Conservation (phyloP, 30 jellyfish, hydroid and myxozoan species). For the Haliclystus octoradiatus region DNA sequence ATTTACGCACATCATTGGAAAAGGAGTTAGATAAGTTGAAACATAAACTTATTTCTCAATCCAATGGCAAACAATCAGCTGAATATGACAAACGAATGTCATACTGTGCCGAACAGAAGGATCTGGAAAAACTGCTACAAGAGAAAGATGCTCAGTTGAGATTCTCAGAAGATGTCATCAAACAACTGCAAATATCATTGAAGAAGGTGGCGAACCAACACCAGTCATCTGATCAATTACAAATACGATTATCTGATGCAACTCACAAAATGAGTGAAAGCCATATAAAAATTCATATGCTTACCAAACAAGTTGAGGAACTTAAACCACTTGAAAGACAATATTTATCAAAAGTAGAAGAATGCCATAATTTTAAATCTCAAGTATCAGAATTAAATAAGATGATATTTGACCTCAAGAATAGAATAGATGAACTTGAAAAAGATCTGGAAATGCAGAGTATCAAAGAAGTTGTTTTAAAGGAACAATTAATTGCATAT, state of each 20-base stretch:
- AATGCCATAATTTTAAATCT: constrained; percentile 48
- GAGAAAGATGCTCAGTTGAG: constrained; percentile 82
- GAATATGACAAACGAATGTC: constrained; percentile 15
- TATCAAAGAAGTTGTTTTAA: constrained; percentile 85
- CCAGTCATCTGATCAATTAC: constrained; percentile 75
- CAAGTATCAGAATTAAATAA: constrained; percentile 37
- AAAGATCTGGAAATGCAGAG: constrained; percentile 73
- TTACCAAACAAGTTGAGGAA: constrained; percentile 82
- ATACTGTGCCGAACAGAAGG: constrained; percentile 81
- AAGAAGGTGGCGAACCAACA: constrained; percentile 59
- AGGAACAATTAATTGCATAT: constrained; percentile 73
- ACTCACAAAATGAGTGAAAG: constrained; percentile 96
- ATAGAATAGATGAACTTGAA: constrained; percentile 37
- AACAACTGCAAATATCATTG: constrained; percentile 55
- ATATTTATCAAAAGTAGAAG: constrained; percentile 64
- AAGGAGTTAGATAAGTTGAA: constrained; percentile 28
- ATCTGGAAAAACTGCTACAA: constrained; percentile 72
- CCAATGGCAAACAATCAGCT: constrained; percentile 70
- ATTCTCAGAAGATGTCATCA: constrained; percentile 44
- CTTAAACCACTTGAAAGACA: constrained; percentile 66
- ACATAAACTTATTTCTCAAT: constrained; percentile 19
- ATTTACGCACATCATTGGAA: constrained; percentile 60
- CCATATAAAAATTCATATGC: constrained; percentile 86
- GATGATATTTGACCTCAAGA: constrained; percentile 45
- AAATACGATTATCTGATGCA: constrained; percentile 82